Evolutionary conservation across 92 coral and sea anemone genomes (phyloP).

Genomic region (Siderastrea radians): DNA sequence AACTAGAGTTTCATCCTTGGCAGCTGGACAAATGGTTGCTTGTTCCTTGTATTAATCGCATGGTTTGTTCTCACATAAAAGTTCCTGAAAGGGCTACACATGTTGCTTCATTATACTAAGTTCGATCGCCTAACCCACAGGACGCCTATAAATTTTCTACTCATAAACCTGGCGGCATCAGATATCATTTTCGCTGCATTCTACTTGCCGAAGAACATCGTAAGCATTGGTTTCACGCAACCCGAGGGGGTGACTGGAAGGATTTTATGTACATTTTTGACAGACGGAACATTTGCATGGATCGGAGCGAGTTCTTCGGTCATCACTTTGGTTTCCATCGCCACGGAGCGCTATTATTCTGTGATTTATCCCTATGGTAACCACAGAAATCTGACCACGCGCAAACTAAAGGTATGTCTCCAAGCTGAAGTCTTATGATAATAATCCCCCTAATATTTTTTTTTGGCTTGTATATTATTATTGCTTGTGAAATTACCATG

Average conservation of each 20-base stretch:
- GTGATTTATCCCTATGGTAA: constrained; percentile 7
- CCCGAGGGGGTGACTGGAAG: constrained; percentile 1
- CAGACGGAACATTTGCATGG: constrained; percentile 10
- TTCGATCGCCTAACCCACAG: neutral
- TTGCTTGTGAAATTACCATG: too few species aligned
- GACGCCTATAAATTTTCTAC: constrained; percentile 4
- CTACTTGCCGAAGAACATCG: neutral
- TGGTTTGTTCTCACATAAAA: too few species aligned
- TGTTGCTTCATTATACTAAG: too few species aligned
- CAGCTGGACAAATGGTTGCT: too few species aligned
- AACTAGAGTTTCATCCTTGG: too few species aligned
- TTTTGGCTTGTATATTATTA: too few species aligned
- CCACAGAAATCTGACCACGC: constrained; percentile 4
- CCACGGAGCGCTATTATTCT: constrained; percentile 7
- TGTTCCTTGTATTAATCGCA: too few species aligned
- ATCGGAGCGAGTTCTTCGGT: neutral
- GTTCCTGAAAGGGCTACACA: too few species aligned
- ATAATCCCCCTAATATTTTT: too few species aligned
- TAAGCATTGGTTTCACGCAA: neutral
- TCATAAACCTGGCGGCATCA: constrained; percentile 10
- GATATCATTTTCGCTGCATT: constrained; percentile 6
- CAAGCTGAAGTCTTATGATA: too few species aligned
- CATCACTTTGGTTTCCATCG: constrained; percentile 15
- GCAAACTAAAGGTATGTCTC: neutral
- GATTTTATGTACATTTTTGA: neutral